A percentile compares a stretch with the other conserved stretches of the same genome.
Evolutionary conservation across 2,113 vertebrate genomes (phyloP).

Genomic region (Myodes glareolus): DNA sequence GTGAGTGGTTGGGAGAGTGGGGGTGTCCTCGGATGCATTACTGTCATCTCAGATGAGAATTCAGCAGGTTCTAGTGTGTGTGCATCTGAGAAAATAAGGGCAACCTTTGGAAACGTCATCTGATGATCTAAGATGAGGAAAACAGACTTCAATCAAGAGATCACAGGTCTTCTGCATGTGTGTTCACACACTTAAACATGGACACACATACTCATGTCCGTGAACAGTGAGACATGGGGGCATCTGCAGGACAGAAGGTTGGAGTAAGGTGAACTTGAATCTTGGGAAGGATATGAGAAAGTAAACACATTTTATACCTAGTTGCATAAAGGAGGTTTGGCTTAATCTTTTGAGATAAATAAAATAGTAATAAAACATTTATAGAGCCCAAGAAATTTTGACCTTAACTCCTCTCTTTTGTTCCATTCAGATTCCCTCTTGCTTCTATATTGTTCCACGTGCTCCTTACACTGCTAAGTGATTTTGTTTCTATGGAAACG

Average conservation of each 20-base stretch:
- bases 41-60: neutral
- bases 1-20: neutral
- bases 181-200: neutral
- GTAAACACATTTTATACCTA: neutral
- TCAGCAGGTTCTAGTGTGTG: neutral
- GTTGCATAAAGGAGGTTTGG: neutral
- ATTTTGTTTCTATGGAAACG: constrained; percentile 76
- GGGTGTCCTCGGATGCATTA: neutral
- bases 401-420: constrained; percentile 51
- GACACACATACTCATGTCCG: neutral
- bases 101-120: neutral
- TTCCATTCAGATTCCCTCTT: constrained; percentile 46
- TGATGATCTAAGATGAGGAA: constrained; percentile 10
- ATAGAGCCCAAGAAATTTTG: constrained; percentile 34
- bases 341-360: constrained; percentile 41
- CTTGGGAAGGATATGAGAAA: constrained; percentile 37
- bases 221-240: neutral
- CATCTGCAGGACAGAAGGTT: neutral
- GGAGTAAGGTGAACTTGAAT: neutral
- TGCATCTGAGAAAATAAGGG: neutral
- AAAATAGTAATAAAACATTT: constrained; percentile 44
- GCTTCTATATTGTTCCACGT: constrained; percentile 32
- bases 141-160: neutral
- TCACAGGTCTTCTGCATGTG: neutral
- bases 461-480: constrained; percentile 59